Evolutionary conservation across 2,888 invertebrate species (phyloP), one percentile per base, ranked within the genome.

Genomic region (Drosophila borborema): DNA sequence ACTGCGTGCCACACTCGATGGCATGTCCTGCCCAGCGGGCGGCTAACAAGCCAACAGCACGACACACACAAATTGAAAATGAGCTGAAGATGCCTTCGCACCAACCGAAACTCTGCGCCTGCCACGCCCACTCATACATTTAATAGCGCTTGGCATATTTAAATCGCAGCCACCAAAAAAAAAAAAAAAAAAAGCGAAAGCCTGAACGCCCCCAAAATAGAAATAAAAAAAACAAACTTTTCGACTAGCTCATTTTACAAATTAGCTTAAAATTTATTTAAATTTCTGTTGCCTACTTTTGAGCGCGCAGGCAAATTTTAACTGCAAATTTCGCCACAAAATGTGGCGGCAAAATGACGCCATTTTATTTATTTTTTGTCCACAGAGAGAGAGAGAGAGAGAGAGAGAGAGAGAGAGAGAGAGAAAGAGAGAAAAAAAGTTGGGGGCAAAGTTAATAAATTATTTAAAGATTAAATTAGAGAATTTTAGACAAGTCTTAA

Each of bases 181-280:
- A 38, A 14, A 38, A 40, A 18, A 40, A 8, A 9, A 10, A 6
- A 40, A 74, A 68, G 64, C 64, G 18, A 67, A 55, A 51, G 41
- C 55, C 8, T 36, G 36, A 34, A 12, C 46, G 28, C 8, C 38
- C 31, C 34, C 5, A 56, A 45, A 45, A 46, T 28, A 51, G 8
- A 48, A 31, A 41, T 65, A 60, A 55, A 34, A 55, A 34, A 38
- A 54, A 72, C 62, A 81, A 89, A 89, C 85, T 87, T 87, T 85
- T 80, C 49, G 53, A 64, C 63, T 63, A 65, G 62, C 54, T 74
- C 74, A 77, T 74, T 86, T 85, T 82, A 82, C 76, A 85, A 89
- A 89, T 87, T 86, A 85, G 80, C 74, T 43, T 58, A 36, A 73
- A 87, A 89, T 87, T 61, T 85, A 87, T 86, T 89, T 85, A 87